Conservation (phyloP, 2,113 vertebrate species). For the Cichladusa arquata region DNA sequence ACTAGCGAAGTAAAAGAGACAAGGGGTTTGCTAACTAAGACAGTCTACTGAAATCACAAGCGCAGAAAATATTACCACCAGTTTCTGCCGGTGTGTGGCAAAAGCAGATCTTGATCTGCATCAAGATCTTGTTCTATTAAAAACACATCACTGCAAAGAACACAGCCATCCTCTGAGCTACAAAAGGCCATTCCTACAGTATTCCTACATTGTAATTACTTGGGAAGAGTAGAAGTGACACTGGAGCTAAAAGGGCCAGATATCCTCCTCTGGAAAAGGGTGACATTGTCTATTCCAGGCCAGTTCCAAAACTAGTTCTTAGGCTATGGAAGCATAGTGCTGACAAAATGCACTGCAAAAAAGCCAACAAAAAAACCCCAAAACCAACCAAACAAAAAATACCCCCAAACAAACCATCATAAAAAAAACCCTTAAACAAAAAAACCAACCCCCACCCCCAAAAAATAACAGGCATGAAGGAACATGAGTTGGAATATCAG, state of each 20-base stretch:
- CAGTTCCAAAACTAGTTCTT: neutral
- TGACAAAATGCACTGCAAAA: neutral
- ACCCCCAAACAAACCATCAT: neutral
- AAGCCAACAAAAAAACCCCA: too few species aligned
- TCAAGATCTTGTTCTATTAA: neutral
- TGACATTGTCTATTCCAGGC: neutral
- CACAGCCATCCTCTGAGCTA: neutral
- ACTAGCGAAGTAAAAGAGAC: neutral
- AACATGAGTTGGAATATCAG: neutral
- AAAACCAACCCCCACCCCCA: accelerated
- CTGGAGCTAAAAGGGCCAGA: neutral
- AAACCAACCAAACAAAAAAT: neutral
- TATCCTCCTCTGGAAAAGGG: neutral
- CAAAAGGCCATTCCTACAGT: accelerated
- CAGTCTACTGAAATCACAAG: neutral
- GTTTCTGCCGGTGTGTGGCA: neutral
- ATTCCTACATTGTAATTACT: neutral
- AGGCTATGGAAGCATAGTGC: neutral
- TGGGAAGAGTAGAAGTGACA: neutral
- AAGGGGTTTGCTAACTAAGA: neutral
- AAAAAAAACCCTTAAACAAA: neutral
- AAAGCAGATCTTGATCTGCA: neutral
- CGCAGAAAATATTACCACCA: neutral
- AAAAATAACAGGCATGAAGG: neutral
- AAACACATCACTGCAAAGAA: neutral